Evolutionary conservation across 64 coral and sea anemone genomes (phyloP).

Genomic region (Montipora sp.): DNA sequence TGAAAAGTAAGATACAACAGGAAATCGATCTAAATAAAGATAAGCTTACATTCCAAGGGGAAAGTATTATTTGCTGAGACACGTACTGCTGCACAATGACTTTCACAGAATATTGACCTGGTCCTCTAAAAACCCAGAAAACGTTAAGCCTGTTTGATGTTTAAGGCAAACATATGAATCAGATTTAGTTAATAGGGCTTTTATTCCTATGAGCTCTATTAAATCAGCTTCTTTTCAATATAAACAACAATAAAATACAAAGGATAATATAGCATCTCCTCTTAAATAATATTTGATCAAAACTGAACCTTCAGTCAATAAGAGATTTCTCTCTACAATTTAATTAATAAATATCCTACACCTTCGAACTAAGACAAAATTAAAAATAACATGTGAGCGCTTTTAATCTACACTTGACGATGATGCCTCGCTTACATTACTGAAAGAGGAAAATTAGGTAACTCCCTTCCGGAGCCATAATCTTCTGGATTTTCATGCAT

Average conservation of each 20-base stretch:
- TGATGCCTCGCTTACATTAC: not conserved
- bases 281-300: not conserved
- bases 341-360: too few relatives aligned
- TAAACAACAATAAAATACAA: constrained; percentile 22
- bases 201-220: not conserved
- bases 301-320: not conserved
- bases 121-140: not conserved
- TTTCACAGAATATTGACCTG: not conserved
- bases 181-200: not conserved
- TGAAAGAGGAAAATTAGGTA: not conserved
- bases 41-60: not conserved
- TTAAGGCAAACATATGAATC: not conserved
- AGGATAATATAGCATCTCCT: not conserved
- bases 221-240: not conserved
- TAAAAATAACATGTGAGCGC: too few relatives aligned
- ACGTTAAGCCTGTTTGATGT: not conserved
- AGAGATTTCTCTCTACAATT: not conserved
- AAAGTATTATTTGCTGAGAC: not conserved
- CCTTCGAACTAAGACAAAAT: too few relatives aligned
- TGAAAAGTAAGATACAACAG: not conserved
- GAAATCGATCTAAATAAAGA: not conserved
- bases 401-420: constrained; percentile 16
- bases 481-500: not conserved
- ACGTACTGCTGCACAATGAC: not conserved
- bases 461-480: constrained; percentile 46